These are phyloP conservation scores for Ectropis grisescens DNA, from an alignment of 1,140 invertebrate genomes.

Conservation along the genomic window DNA sequence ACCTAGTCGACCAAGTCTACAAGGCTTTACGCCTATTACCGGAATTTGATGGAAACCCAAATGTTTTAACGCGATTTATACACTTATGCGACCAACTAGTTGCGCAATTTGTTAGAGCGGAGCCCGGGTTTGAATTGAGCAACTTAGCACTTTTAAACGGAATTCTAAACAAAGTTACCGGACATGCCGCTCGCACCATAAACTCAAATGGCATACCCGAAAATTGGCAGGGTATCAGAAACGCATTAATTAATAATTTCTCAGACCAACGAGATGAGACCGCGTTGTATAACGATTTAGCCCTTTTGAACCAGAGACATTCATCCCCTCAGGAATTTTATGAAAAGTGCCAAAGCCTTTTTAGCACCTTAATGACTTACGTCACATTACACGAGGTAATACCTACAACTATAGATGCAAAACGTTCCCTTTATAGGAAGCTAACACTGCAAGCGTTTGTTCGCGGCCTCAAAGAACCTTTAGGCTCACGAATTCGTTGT, in stretches of 20 bases:
- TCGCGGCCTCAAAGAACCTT: slow-evolving; percentile 7
- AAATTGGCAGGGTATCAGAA: slow-evolving; percentile 12
- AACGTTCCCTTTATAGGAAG: slow-evolving; percentile 5
- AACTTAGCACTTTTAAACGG: slow-evolving; percentile 16
- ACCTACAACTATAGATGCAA: slow-evolving; percentile 11
- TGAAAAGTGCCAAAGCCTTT: slow-evolving; percentile 11
- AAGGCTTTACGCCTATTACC: slow-evolving; percentile 6
- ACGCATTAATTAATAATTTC: slow-evolving; percentile 13
- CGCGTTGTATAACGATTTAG: slow-evolving; percentile 14
- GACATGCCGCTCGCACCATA: slow-evolving; percentile 13
- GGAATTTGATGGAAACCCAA: too few relatives aligned
- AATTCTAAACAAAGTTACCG: slow-evolving; percentile 17
- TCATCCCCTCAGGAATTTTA: slow-evolving; percentile 14
- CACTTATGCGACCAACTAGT: slow-evolving; percentile 11
- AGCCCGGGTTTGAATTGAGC: not conserved
- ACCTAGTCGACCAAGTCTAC: slow-evolving; percentile 3
- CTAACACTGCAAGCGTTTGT: slow-evolving; percentile 8
- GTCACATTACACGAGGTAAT: slow-evolving; percentile 11
- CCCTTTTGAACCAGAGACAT: slow-evolving; percentile 8
- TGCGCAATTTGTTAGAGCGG: not conserved
- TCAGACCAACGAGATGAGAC: slow-evolving; percentile 15
- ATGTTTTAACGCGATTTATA: slow-evolving; percentile 12
- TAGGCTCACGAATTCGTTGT: slow-evolving; percentile 9
- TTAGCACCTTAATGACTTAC: slow-evolving; percentile 16
- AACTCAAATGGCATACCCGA: too few relatives aligned